Percentiles rank a stretch among this genome's conserved stretches.
Conservation (phyloP, 1,140 invertebrate genomes). For the Sinella curviseta region DNA sequence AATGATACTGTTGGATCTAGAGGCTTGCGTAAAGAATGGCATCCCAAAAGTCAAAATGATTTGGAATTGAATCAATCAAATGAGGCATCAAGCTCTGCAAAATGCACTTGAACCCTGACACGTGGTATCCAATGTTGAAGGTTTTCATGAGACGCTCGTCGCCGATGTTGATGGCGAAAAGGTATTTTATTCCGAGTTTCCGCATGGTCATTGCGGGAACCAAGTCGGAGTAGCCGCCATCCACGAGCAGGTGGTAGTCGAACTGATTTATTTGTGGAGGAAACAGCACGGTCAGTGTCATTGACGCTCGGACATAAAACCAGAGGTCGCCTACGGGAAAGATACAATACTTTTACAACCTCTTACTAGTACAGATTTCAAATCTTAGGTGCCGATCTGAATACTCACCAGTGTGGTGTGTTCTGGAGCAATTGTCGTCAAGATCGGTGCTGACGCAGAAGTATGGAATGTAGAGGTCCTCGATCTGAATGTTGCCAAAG, state of each 20-base stretch:
- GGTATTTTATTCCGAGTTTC: slow-evolving; percentile 3
- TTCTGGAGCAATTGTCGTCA: neutral
- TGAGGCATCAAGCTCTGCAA: neutral
- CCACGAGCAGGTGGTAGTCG: slow-evolving; percentile 7
- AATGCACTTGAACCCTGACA: neutral
- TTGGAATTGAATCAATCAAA: neutral
- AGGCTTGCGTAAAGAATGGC: neutral
- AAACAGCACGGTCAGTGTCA: neutral
- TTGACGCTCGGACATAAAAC: slow-evolving; percentile 13
- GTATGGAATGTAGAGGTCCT: slow-evolving; percentile 5
- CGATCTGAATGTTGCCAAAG: slow-evolving; percentile 8
- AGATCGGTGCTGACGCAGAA: slow-evolving; percentile 11
- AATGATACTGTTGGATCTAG: neutral
- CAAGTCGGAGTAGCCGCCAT: slow-evolving; percentile 10
- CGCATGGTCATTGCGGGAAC: slow-evolving; percentile 7
- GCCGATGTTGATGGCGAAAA: slow-evolving; percentile 1
- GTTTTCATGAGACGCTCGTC: neutral
- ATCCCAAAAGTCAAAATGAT: slow-evolving; percentile 1
- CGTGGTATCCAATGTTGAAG: slow-evolving; percentile 18
- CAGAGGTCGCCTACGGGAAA: neutral
- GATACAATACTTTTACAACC: no score
- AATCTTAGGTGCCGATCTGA: no score
- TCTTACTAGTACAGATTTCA: no score
- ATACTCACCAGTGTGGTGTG: no score
- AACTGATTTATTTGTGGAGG: slow-evolving; percentile 13